Conservation (phyloP, 1,140 invertebrate genomes). For the Zaprionus kolodkinae region DNA sequence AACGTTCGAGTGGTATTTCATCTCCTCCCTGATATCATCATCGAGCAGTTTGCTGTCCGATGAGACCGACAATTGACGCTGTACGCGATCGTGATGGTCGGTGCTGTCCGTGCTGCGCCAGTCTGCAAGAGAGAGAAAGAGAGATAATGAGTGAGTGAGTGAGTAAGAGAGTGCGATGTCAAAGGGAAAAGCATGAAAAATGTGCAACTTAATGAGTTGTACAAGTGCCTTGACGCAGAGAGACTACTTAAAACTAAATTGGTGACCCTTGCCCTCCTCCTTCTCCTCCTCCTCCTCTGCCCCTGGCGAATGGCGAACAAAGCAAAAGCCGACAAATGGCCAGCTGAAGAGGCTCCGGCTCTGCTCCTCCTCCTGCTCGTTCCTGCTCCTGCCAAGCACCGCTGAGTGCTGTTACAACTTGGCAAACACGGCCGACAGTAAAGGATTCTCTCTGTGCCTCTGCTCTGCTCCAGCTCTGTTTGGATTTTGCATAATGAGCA, state of each 20-base stretch:
- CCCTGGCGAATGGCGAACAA: conserved; percentile 36
- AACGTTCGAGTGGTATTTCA: conserved; percentile 87
- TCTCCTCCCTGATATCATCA: conserved; percentile 92
- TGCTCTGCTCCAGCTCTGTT: neutral
- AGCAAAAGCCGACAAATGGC: conserved; percentile 60
- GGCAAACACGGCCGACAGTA: conserved; percentile 8
- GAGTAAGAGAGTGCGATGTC: conserved; percentile 4
- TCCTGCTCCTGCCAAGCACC: conserved; percentile 10
- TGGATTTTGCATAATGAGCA: conserved; percentile 47
- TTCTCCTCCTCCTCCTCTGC: neutral
- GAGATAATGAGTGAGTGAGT: conserved; percentile 34
- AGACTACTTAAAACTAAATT: conserved; percentile 71
- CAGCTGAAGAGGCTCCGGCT: conserved; percentile 21
- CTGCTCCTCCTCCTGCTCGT: too few species aligned
- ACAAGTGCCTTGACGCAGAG: conserved; percentile 39
- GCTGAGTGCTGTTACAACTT: conserved; percentile 36
- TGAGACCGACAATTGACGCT: conserved; percentile 94
- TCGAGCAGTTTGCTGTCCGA: conserved; percentile 95
- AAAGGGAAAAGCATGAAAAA: conserved; percentile 29
- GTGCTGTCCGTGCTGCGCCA: conserved; percentile 90
- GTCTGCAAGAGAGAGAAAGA: conserved; percentile 85
- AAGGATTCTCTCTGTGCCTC: conserved; percentile 24
- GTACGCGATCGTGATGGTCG: conserved; percentile 90
- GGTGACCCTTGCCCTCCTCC: conserved; percentile 34
- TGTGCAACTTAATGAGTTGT: conserved; percentile 69